Percentiles rank a stretch among this genome's conserved stretches.
These are phyloP conservation scores for Danio kyathit DNA, from an alignment of 2,797 vertebrate species.

Conservation along the genomic window DNA sequence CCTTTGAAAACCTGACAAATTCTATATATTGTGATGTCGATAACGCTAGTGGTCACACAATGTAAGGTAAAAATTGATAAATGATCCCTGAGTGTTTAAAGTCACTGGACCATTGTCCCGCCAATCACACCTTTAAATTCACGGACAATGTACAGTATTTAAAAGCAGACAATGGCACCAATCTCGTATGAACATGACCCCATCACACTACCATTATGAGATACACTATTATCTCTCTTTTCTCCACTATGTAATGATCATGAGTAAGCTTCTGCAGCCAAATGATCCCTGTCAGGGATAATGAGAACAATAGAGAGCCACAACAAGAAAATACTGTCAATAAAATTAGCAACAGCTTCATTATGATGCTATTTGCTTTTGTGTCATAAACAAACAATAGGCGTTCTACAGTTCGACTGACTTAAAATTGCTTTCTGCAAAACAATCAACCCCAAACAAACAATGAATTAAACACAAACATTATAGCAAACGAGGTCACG, in stretches of 20 bases:
- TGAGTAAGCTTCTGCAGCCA: slow-evolving; percentile 38
- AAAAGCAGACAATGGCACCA: slow-evolving; percentile 50
- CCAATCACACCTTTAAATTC: slow-evolving; percentile 57
- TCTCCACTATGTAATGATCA: slow-evolving; percentile 46
- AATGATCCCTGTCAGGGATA: slow-evolving; percentile 53
- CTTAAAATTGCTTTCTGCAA: slow-evolving; percentile 13
- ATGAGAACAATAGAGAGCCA: slow-evolving; percentile 42
- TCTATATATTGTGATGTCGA: background rate
- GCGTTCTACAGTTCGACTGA: background rate
- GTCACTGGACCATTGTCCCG: slow-evolving; percentile 55
- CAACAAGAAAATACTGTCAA: slow-evolving; percentile 19
- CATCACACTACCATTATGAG: slow-evolving; percentile 54
- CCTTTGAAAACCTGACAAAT: slow-evolving; percentile 21
- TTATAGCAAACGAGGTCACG: background rate
- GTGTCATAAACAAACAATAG: slow-evolving; percentile 18
- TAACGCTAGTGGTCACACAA: slow-evolving; percentile 1
- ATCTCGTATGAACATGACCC: slow-evolving; percentile 51
- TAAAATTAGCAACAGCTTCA: slow-evolving; percentile 43
- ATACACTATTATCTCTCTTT: slow-evolving; percentile 36
- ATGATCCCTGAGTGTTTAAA: slow-evolving; percentile 56
- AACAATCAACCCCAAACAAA: slow-evolving; percentile 10
- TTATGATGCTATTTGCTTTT: slow-evolving; percentile 23
- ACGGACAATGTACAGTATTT: slow-evolving; percentile 28
- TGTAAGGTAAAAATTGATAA: slow-evolving; percentile 51
- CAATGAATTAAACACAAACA: slow-evolving; percentile 10